Evolutionary conservation across 2,113 vertebrate genomes (phyloP).

Genomic region (Callocephalon fimbriatum): DNA sequence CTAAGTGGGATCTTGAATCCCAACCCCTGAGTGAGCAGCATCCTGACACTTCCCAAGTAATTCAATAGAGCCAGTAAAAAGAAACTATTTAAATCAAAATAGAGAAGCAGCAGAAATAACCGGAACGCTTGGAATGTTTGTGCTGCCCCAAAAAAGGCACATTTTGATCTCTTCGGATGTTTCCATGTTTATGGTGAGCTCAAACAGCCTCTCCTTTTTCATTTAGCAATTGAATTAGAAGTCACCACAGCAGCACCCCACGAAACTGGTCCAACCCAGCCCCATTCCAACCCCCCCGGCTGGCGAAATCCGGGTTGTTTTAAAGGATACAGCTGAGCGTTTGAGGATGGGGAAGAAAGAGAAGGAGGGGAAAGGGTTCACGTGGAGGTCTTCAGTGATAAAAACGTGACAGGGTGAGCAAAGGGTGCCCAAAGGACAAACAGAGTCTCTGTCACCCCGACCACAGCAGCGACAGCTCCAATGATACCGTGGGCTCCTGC

Average conservation of each 20-base stretch:
- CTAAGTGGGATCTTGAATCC: neutral
- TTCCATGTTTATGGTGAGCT: neutral
- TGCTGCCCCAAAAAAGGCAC: conserved; percentile 3
- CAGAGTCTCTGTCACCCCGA: neutral
- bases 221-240: neutral
- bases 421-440: neutral
- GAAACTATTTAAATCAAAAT: neutral
- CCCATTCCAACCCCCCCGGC: neutral
- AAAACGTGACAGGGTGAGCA: neutral
- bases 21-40: neutral
- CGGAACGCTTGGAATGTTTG: neutral
- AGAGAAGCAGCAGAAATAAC: neutral
- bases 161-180: neutral
- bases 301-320: neutral
- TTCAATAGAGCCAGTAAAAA: neutral
- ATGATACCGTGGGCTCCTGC: fast-evolving
- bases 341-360: neutral
- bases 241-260: neutral
- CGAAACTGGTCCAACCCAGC: neutral
- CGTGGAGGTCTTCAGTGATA: neutral
- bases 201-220: neutral
- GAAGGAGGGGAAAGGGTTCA: neutral
- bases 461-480: neutral
- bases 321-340: neutral
- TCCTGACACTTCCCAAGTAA: neutral